These are phyloP conservation scores for Cebus imitator DNA, from an alignment of 2,113 vertebrate genomes.

Conservation along the genomic window DNA sequence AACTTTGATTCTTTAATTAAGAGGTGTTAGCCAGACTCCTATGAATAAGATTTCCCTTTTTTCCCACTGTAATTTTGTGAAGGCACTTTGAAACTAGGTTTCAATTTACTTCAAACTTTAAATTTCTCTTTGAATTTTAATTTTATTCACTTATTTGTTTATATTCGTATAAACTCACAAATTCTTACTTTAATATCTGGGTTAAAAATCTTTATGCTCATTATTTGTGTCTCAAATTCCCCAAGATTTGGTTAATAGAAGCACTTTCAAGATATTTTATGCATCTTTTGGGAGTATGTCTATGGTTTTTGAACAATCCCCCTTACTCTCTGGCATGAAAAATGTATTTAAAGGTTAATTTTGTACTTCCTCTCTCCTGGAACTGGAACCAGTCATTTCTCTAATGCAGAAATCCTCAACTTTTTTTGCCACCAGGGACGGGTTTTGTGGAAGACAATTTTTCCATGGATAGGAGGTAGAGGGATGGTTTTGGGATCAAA, in stretches of 20 bases:
- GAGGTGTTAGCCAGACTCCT: not conserved
- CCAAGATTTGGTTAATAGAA: not conserved
- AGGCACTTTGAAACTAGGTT: not conserved
- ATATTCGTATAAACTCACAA: not conserved
- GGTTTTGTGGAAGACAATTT: no score
- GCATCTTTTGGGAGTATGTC: not conserved
- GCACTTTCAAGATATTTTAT: not conserved
- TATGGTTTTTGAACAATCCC: not conserved
- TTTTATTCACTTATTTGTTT: not conserved
- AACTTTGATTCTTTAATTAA: not conserved
- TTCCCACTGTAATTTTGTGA: not conserved
- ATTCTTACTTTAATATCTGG: not conserved
- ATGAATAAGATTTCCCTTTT: not conserved
- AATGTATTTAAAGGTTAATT: no score
- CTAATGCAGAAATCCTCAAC: no score
- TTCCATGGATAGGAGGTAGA: no score
- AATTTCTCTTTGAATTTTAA: not conserved
- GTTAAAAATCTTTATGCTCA: not conserved
- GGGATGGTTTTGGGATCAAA: no score
- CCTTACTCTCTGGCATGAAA: no score
- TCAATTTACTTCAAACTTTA: not conserved
- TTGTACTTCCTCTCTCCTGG: no score
- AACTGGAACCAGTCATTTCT: no score
- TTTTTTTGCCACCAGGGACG: no score
- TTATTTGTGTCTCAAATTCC: not conserved